Evolutionary conservation across 2,888 invertebrate species (phyloP).

Genomic region (Tiliacea citrago): DNA sequence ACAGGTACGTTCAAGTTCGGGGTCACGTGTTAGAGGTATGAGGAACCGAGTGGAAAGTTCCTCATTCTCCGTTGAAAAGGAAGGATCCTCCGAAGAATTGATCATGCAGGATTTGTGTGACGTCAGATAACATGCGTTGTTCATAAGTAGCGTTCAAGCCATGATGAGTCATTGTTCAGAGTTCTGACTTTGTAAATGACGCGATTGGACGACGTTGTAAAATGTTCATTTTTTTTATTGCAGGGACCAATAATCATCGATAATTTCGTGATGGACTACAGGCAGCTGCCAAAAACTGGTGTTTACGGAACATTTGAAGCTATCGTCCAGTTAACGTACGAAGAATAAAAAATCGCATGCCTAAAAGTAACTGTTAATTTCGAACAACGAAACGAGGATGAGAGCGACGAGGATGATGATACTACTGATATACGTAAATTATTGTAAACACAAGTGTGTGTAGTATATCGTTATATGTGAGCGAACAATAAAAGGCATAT

Average conservation of each 20-base stretch:
- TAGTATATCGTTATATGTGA: not conserved
- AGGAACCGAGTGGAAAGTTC: no score
- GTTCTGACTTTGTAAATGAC: no score
- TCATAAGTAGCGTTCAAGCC: no score
- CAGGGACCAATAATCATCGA: constrained; percentile 72
- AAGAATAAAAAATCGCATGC: not conserved
- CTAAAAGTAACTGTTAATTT: not conserved
- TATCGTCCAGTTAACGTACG: not conserved
- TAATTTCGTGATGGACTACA: constrained; percentile 75
- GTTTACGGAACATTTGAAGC: constrained; percentile 74
- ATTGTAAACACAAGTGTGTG: not conserved
- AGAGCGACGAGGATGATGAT: not conserved
- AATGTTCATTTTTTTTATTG: constrained; percentile 3
- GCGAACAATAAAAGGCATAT: not conserved
- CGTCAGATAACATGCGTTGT: no score
- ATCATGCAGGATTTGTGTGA: no score
- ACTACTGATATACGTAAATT: not conserved
- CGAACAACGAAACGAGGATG: not conserved
- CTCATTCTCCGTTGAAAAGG: no score
- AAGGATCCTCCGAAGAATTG: no score
- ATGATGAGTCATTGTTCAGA: no score
- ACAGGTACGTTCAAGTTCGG: no score
- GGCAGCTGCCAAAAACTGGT: constrained; percentile 71
- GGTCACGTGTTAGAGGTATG: no score
- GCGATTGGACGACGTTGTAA: no score